Evolutionary conservation across 2,797 vertebrate genomes (phyloP), one percentile per base, ranked within the genome.

Genomic region (Molossus molossus): DNA sequence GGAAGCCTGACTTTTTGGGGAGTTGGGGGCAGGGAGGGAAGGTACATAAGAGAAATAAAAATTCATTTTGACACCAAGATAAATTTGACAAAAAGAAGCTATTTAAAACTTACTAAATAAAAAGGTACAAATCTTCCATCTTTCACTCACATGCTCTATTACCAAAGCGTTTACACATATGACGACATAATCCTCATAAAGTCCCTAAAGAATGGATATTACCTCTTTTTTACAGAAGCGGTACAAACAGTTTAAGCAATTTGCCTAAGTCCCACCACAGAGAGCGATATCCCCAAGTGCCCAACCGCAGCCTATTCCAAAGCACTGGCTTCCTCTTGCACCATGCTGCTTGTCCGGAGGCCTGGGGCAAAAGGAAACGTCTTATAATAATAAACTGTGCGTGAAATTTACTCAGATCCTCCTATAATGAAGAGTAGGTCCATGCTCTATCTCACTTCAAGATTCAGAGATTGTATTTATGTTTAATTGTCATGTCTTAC

Each of bases 1-100:
- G 15, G 53, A 92, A 94, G 6, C 1, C 25, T 62, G 23, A 37
- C 5, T 21, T 64, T 40, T 70, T 13, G 5, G 33, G 14, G 27
- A 27, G 23, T 17, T 5, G 45, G 37, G 21, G 2, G 21, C 5
- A 0, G 40, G 33, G 23, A 2, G 5, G 33, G 20, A 23, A 12
- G 17, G 18, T 4, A 17, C 21, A 72, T 60, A 92, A 87, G 57
- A 88, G n/a, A 53, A 77, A 80, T 57, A 53, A 67, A 84, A 90
- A 77, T 40, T 81, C 17, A 87, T 86, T 94, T 90, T n/a, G 40
- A 87, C 14, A 84, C 40, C 13, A 89, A 88, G n/a, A 76, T 86
- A 75, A 92, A 85, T 92, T 87, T 57, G 45, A 90, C 57, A 69
- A 89, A 58, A 90, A 10, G 2, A 79, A 92, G 25, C 27, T 69